A percentile compares a stretch with the other conserved stretches of the same genome.
Conservation (phyloP, 1,140 invertebrate genomes). For the Melipona quadrifasciata region DNA sequence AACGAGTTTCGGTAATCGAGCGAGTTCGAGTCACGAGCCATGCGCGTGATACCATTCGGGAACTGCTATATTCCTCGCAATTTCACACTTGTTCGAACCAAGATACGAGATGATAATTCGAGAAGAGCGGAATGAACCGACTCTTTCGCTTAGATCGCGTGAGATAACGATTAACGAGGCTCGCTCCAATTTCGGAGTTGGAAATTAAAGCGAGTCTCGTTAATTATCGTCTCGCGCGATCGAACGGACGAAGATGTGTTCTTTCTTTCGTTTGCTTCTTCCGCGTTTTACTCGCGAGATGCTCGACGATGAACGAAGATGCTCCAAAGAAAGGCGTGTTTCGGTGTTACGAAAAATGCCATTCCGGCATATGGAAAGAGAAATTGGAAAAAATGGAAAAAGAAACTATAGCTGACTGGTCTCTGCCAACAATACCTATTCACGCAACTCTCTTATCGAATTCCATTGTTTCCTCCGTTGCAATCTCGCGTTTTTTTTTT, state of each 20-base stretch:
- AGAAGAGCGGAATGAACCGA: too few relatives aligned
- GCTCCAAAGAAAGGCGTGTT: neutral
- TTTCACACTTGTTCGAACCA: neutral
- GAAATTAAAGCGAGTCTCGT: neutral
- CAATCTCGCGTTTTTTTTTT: neutral
- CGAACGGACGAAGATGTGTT: neutral
- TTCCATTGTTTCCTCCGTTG: slow-evolving; percentile 8
- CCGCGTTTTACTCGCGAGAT: neutral
- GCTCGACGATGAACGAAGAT: neutral
- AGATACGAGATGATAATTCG: too few relatives aligned
- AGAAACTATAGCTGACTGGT: neutral
- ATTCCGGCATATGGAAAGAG: neutral
- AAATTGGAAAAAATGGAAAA: too few relatives aligned
- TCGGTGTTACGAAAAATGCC: neutral
- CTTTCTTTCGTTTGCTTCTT: neutral
- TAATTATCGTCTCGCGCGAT: neutral
- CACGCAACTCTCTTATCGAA: slow-evolving; percentile 15
- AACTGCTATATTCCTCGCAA: slow-evolving; percentile 11
- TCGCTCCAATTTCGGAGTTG: neutral
- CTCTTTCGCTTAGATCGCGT: too few relatives aligned
- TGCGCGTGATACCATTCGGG: neutral
- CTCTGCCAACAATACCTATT: slow-evolving; percentile 9
- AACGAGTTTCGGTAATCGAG: slow-evolving; percentile 2
- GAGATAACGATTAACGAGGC: too few relatives aligned
- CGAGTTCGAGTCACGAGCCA: too few relatives aligned